Conservation (phyloP, 2,888 invertebrate species). For the Cephus sareptanus region DNA sequence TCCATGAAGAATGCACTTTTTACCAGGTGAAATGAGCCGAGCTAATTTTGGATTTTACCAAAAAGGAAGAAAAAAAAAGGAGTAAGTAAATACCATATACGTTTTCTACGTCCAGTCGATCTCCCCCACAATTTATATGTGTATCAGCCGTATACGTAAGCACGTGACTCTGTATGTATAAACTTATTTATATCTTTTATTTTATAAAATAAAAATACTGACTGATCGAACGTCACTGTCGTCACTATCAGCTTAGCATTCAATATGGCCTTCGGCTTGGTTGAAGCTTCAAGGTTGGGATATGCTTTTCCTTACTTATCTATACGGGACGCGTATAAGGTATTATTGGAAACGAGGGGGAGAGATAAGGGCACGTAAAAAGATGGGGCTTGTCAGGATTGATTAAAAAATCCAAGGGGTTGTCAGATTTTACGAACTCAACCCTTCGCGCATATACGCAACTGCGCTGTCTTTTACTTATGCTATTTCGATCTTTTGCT, state of each 20-base stretch:
- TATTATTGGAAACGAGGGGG: neutral
- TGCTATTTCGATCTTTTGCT: neutral
- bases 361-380: neutral
- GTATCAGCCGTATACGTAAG: neutral
- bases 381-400: neutral
- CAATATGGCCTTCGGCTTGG: neutral
- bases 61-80: constrained; percentile 31
- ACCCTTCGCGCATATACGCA: neutral
- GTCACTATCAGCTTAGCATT: neutral
- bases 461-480: neutral
- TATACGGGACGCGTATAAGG: neutral
- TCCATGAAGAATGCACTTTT: constrained; percentile 51
- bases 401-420: neutral
- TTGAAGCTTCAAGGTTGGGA: neutral
- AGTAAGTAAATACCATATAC: constrained; percentile 26
- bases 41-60: constrained; percentile 42
- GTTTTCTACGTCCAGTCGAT: neutral
- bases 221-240: neutral
- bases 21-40: constrained; percentile 58
- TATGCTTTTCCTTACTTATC: neutral
- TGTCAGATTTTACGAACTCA: neutral
- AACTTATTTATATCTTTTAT: neutral
- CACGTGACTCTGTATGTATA: neutral
- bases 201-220: neutral
- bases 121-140: neutral